Conservation (phyloP, 2,113 vertebrate species). For the Ciconia stormi region DNA sequence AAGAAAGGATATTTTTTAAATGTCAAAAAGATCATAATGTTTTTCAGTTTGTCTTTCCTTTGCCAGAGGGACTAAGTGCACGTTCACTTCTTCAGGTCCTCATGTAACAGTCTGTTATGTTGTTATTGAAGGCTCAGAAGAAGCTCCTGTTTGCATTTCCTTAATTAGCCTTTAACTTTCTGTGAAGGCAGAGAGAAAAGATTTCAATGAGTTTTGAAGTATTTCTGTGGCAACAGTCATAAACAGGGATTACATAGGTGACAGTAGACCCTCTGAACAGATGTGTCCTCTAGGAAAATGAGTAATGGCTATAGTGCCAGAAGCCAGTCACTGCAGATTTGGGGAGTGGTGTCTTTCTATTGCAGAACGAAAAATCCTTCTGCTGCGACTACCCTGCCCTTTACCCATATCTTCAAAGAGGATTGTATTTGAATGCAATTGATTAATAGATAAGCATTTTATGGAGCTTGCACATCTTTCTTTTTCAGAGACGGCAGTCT, state of each 20-base stretch:
- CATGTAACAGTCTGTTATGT: background rate
- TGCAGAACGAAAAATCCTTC: background rate
- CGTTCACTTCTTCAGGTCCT: background rate
- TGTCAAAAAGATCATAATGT: background rate
- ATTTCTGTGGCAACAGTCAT: background rate
- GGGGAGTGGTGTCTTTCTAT: background rate
- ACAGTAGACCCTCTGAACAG: background rate
- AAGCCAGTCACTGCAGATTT: background rate
- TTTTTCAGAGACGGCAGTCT: background rate
- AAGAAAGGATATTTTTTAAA: slow-evolving; percentile 25
- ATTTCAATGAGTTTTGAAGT: background rate
- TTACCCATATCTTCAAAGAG: background rate
- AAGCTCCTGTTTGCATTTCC: background rate
- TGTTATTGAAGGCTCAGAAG: background rate
- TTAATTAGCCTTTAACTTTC: slow-evolving; percentile 28
- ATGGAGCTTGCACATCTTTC: background rate
- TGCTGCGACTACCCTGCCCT: background rate
- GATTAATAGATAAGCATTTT: slow-evolving; percentile 10
- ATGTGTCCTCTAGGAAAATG: background rate
- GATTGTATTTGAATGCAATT: background rate
- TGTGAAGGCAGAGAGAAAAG: background rate
- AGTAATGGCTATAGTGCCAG: background rate
- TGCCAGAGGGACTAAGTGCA: slow-evolving; percentile 5
- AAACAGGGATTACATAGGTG: background rate
- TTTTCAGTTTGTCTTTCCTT: slow-evolving; percentile 8